Percentiles rank a stretch among this genome's conserved stretches.
phyloP scores from a whole-genome alignment of 1,140 invertebrate genomes.

The Zaprionus taronus region DNA sequence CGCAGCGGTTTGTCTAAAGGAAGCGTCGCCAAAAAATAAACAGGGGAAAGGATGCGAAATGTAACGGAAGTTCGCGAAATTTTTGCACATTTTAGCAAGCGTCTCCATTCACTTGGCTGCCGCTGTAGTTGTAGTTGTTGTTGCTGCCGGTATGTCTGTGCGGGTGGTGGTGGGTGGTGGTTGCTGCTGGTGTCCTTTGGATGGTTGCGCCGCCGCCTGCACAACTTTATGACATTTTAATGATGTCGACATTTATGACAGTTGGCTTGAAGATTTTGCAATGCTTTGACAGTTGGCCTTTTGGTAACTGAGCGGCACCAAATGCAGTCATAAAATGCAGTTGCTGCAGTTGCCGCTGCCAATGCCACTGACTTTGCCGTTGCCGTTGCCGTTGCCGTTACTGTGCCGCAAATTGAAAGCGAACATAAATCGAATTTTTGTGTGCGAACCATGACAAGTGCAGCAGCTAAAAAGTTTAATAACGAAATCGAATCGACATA shows the following conservation, averaged over 20 bases:
- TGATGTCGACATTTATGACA: conserved; percentile 77
- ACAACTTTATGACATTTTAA: conserved; percentile 74
- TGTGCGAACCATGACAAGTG: conserved; percentile 25
- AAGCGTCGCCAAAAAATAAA: conserved; percentile 69
- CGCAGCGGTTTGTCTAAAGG: conserved; percentile 74
- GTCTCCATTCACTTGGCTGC: conserved; percentile 23
- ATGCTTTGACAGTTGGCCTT: conserved; percentile 64
- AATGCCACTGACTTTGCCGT: neutral
- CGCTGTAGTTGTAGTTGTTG: conserved; percentile 12
- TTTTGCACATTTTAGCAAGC: conserved; percentile 69
- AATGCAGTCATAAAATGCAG: conserved; percentile 18
- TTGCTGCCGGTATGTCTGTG: conserved; percentile 7
- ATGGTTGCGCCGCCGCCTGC: conserved; percentile 13
- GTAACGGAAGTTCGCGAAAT: conserved; percentile 77
- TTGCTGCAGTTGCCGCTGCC: neutral
- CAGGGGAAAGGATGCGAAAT: conserved; percentile 73
- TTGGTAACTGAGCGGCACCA: conserved; percentile 32
- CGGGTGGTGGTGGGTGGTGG: neutral
- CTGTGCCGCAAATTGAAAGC: conserved; percentile 40
- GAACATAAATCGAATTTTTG: conserved; percentile 36
- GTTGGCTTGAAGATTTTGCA: conserved; percentile 66
- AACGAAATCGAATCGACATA: conserved; percentile 19
- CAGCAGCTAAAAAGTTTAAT: conserved; percentile 43
- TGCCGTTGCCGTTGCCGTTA: neutral
- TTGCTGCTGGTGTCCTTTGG: neutral